Evolutionary conservation across 2,797 vertebrate species (phyloP), one percentile per base, ranked within the genome.

Genomic region (Dicrostonyx torquatus): DNA sequence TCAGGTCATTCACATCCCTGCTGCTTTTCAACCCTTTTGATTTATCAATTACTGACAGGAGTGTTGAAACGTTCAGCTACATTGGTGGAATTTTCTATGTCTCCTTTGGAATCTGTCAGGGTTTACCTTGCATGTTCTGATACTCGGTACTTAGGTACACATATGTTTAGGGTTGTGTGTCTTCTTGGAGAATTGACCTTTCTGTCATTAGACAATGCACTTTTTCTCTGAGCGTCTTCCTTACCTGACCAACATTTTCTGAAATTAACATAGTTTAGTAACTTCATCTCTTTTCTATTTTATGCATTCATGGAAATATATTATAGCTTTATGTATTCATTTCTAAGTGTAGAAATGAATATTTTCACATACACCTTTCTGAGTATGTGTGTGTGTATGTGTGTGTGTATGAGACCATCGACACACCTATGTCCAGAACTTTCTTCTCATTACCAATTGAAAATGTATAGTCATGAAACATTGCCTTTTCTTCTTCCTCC

Each of bases 1-100:
- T 90, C 60, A 60, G 24, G 73, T 88, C 40, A 50, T 94, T 77
- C 68, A 37, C 68, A 82, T 55, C 12, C 18, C 55, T 80, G 62
- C 13, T 84, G 64, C 64, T 85, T 96, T 79, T 78, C 43, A 77
- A 22, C 43, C 58, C 55, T 68, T n/a, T 70, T 85, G 34, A 62
- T 83, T 85, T 95, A 79, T 37, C 43, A 84, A 45, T 75, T 86
- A 79, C 14, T 83, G 87, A 75, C 55, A 94, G 31, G 17, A 43
- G 29, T 78, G 43, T 50, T 89, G 73, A 85, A 90, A 93, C 95
- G 0, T 43, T 2, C 55, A 62, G 26, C 43, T 77, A 50, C 15
- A 58, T 55, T 34, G 3, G 10, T 66, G 48, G 7, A 55, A 14
- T 86, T 86, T 93, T 91, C 60, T 79, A 17, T 77, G 83, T 88